phyloP scores from a whole-genome alignment of 1,140 invertebrate species.

The Mercenaria mercenaria region DNA sequence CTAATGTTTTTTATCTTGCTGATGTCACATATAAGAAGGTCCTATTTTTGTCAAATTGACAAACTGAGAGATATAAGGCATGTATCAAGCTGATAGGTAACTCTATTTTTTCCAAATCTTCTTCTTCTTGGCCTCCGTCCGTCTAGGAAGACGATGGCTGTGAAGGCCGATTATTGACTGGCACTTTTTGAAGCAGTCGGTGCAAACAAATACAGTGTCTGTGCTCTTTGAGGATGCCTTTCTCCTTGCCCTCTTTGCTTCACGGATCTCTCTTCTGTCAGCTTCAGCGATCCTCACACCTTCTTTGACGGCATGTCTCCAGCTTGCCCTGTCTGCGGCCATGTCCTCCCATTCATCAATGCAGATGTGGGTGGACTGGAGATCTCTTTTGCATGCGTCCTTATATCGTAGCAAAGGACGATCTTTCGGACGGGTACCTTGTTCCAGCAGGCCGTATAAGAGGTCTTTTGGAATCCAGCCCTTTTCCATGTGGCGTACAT shows the following conservation, averaged over 20 bases:
- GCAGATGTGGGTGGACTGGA: neutral
- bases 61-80: too few relatives aligned
- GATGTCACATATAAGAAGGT: too few relatives aligned
- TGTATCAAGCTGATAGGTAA: too few relatives aligned
- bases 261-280: neutral
- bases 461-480: neutral
- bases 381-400: constrained; percentile 16
- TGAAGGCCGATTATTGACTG: neutral
- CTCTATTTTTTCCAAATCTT: too few relatives aligned
- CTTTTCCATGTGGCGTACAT: neutral
- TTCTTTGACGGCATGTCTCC: neutral
- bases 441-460: neutral
- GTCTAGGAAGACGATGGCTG: too few relatives aligned
- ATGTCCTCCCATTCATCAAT: too few relatives aligned
- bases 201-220: neutral
- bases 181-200: too few relatives aligned
- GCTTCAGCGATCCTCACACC: neutral
- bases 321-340: too few relatives aligned
- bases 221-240: neutral
- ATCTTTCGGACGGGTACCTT: too few relatives aligned
- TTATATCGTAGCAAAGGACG: neutral
- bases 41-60: too few relatives aligned
- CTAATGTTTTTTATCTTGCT: too few relatives aligned
- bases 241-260: neutral
- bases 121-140: too few relatives aligned